Evolutionary conservation across 2,113 vertebrate species (phyloP), one percentile per base, ranked within the genome.

Genomic region (Indicator indicator): DNA sequence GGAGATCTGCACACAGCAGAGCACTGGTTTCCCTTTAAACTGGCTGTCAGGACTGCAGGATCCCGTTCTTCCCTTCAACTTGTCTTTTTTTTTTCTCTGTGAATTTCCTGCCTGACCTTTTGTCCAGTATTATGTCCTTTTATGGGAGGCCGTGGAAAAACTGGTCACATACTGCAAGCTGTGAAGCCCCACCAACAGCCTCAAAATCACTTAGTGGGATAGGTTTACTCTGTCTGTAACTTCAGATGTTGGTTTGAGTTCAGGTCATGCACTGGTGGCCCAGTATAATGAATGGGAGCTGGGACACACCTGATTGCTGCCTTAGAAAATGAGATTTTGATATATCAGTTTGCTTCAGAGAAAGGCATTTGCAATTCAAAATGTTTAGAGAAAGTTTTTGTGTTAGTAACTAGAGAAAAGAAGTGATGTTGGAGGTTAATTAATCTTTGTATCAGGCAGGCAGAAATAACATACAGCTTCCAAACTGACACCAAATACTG

Each of bases 61-160:
- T 88, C 11, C 65, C 73, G 89, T 94, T 74, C 42, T 90, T 86
- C 12, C 28, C 8, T 18, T 75, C n/a, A 63, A 46, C 30, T 86
- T 65, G 27, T 33, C 40, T 8, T 75, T 88, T 86, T 74, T 78
- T 86, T 86, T 76, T 80, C 42, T 9, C 83, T 23, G 9, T 68
- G 12, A 32, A 74, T 83, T 89, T 94, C 69, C 65, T 82, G 52
- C 28, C 59, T 94, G 71, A 79, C n/a, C n/a, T 86, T 84, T 92
- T 91, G 62, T 82, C n/a, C 58, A 58, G 6, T 81, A 28, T 65
- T 86, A 21, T 23, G 15, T 60, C 67, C 16, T 83, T 91, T 85
- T 50, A 60, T 63, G 79, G 52, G 52, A 88, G 24, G n/a, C 27
- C 12, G 42, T 67, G 56, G 68, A 58, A 80, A 36, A 73, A 15